Base-by-base conservation (phyloP, 2,888 invertebrate genomes). In the Listrodromus nycthemerus region DNA sequence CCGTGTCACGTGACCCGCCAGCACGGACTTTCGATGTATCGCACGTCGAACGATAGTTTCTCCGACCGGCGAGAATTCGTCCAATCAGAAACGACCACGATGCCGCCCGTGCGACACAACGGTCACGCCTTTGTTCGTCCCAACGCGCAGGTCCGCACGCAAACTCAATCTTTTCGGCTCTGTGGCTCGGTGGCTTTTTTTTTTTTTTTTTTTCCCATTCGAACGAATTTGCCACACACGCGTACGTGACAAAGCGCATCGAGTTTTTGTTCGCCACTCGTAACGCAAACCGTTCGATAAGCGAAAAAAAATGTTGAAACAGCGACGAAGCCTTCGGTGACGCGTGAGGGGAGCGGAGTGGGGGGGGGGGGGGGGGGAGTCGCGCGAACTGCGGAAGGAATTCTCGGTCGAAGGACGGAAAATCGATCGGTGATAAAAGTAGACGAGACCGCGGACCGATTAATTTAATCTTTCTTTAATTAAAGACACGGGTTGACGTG, bases 71-170 rank as follows among this genome's bases (percentile, higher is more conserved):
- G 63, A 73, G 61, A 45, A 65, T 74, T 69, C 84, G 87, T 88
- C 90, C 90, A 91, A 91, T 90, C 90, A 90, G 87, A 87, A 85
- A 65, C 77, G 83, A 87, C 88, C 90, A 90, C 91, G 90, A 86
- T 79, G 67, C 77, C 27, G 61, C n/a, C 76, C 48, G 19, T 13
- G 13, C 61, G 41, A 24, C 37, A 41, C 19, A 19, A 71, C 33
- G 58, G 21, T 37, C 24, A 1, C 16, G 24, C 21, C 24, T 7
- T 33, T 10, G 24, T 69, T 21, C 10, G 7, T 27, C 30, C 13
- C 41, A 71, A 66, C 45, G 81, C 81, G 81, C 78, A 82, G 50
- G 81, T 82, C 76, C 80, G 67, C 67, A 21, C 70, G 65, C 75
- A 75, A 67, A 45, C 61, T 48, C 65, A 30, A 27, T 67, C 33